Evolutionary conservation across 35 echinoderm and acorn worm genomes (phyloP).

Genomic region (Amphiura filiformis): DNA sequence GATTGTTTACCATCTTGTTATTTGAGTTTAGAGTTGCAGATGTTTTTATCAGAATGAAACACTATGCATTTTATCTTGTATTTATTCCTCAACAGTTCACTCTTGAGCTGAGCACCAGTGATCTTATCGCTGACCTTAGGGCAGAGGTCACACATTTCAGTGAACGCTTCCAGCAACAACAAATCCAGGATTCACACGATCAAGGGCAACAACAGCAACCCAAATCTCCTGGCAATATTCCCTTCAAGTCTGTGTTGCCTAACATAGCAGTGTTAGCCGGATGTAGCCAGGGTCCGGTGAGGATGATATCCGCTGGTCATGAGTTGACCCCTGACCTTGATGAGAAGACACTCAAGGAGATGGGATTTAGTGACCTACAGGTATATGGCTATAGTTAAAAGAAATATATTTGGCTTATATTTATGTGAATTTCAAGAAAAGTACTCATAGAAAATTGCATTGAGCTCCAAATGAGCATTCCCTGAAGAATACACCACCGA

Average conservation of each 20-base stretch:
- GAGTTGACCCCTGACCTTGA: conserved; percentile 81
- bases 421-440: too few species aligned
- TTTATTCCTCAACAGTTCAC: conserved; percentile 51
- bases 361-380: conserved; percentile 71
- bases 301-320: conserved; percentile 87
- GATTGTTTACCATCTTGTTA: too few species aligned
- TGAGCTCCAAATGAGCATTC: too few species aligned
- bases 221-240: neutral
- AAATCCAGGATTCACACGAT: conserved; percentile 25
- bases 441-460: too few species aligned
- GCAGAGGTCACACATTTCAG: conserved; percentile 79
- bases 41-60: too few species aligned
- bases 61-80: too few species aligned
- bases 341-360: conserved; percentile 79
- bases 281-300: conserved; percentile 51
- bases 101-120: conserved; percentile 51
- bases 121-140: conserved; percentile 74
- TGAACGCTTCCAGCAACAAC: conserved; percentile 55
- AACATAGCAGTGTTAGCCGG: neutral
- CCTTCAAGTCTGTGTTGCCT: conserved; percentile 2
- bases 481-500: too few species aligned
- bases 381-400: too few species aligned
- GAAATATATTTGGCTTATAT: too few species aligned
- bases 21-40: too few species aligned
- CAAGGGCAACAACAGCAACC: neutral